Evolutionary conservation across 2,797 vertebrate genomes (phyloP).

Genomic region (Sternotherus odoratus): DNA sequence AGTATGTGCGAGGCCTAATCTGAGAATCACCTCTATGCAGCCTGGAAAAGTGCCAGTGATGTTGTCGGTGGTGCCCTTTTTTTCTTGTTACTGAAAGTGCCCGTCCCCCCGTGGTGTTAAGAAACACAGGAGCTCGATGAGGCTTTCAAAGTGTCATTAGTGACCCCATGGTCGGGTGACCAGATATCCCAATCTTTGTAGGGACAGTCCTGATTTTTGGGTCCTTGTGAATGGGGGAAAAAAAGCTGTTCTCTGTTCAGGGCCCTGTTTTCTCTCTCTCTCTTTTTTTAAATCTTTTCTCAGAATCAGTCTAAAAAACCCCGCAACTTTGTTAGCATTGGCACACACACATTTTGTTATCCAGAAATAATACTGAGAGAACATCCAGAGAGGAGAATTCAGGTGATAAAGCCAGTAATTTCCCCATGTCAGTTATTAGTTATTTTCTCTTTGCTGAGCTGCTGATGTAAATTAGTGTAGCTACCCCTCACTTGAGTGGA

Average conservation of each 20-base stretch:
- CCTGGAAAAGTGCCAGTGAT: accelerated
- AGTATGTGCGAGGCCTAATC: neutral
- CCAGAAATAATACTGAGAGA: neutral
- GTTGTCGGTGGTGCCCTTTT: neutral
- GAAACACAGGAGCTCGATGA: neutral
- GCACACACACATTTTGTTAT: neutral
- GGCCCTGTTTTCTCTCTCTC: too few species aligned
- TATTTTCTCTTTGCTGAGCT: neutral
- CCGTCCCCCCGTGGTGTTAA: neutral
- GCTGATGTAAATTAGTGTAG: neutral
- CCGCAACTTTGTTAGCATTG: neutral
- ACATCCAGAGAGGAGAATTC: neutral
- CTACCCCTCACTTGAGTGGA: neutral
- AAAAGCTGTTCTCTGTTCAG: neutral
- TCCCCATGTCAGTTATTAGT: neutral
- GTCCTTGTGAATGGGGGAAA: neutral
- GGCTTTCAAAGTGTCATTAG: neutral
- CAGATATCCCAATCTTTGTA: too few species aligned
- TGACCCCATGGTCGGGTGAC: neutral
- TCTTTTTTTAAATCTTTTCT: too few species aligned
- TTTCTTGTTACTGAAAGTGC: neutral
- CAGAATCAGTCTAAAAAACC: too few species aligned
- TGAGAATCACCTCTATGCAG: neutral
- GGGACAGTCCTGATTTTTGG: too few species aligned
- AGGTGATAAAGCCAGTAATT: neutral